Evolutionary conservation across 1,140 invertebrate species (phyloP), one percentile per base, ranked within the genome.

Genomic region (Eueides isabella): DNA sequence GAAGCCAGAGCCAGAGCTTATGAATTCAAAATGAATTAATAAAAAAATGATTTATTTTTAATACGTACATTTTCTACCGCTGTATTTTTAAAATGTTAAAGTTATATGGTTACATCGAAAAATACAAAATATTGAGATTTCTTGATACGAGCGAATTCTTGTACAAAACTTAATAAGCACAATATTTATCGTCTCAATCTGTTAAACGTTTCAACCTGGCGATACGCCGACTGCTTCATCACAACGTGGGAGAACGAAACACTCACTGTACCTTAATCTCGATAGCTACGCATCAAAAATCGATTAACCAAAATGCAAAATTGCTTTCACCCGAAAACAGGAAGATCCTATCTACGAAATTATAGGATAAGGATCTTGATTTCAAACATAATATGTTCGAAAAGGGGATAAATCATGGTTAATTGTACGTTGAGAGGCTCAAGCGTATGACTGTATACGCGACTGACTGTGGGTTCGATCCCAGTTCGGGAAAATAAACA

Each of bases 261-360:
- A 69, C 77, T 63, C 61, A 69, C 77, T 63, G 71, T 67, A 68
- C 63, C 74, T 76, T 73, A 79, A 79, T 79, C 74, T 73, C 74
- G 77, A 79, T 79, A 68, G 67, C 62, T 67, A 62, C 70, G 61
- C 68, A 79, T 75, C 76, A 66, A 76, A 73, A 76, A 76, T 74
- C 77, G 77, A 79, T 79, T 79, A 76, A 68, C 71, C 71, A 67
- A 75, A 76, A 79, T 79, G 77, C 77, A 79, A 79, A 79, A 76
- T 79, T 72, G 23, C 48, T 44, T 70, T 41, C 62, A 44, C 30
- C 64, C 69, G 55, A 71, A 75, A 68, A 55, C 48, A 55, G 48
- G 48, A 55, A 55, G 48, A 55, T 55, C 2, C 7, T 71, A 77
- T 77, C 75, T 72, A 26, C 55, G 68, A 73, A 73, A 73, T 77